A percentile compares a stretch with the other conserved stretches of the same genome.
phyloP scores from a whole-genome alignment of 2,797 vertebrate species.

The Coendou prehensilis region DNA sequence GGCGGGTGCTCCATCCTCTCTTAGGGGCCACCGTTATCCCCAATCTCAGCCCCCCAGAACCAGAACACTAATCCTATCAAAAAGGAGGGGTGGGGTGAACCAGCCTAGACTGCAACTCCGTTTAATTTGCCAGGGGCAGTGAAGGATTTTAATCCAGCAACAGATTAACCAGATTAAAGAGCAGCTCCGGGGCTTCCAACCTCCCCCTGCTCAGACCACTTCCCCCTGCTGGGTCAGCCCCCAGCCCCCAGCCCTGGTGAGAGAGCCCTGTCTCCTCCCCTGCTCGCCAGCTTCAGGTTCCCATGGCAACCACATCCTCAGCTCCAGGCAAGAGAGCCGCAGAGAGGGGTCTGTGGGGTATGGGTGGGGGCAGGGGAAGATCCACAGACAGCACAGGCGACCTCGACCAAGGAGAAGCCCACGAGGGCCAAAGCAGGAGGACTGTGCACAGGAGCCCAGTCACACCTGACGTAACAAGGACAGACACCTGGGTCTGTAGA shows the following conservation, averaged over 20 bases:
- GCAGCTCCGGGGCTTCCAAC: not conserved
- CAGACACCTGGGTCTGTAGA: not conserved
- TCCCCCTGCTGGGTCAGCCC: slow-evolving; percentile 54
- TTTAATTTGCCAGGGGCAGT: not conserved
- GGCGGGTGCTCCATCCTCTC: not conserved
- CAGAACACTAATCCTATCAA: not conserved
- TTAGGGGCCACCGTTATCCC: not conserved
- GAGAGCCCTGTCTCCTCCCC: slow-evolving; percentile 68
- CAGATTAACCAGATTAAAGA: slow-evolving; percentile 71
- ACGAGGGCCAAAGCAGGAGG: not conserved
- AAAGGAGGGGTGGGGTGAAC: not conserved
- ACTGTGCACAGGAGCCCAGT: not conserved
- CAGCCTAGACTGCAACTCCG: slow-evolving; percentile 32
- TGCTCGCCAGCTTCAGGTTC: slow-evolving; percentile 80
- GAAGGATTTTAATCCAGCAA: slow-evolving; percentile 62
- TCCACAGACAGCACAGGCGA: not conserved
- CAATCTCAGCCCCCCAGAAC: not conserved
- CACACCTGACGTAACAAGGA: not conserved
- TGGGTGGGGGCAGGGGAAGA: slow-evolving; percentile 69
- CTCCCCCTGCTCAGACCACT: not conserved
- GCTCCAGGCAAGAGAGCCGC: slow-evolving; percentile 81
- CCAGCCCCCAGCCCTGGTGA: not conserved
- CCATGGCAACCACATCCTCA: slow-evolving; percentile 89
- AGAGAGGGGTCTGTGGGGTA: slow-evolving; percentile 44
- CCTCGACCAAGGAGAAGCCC: slow-evolving; percentile 45